Conservation (phyloP, 2,888 invertebrate species). For the Strigamia maritima region DNA sequence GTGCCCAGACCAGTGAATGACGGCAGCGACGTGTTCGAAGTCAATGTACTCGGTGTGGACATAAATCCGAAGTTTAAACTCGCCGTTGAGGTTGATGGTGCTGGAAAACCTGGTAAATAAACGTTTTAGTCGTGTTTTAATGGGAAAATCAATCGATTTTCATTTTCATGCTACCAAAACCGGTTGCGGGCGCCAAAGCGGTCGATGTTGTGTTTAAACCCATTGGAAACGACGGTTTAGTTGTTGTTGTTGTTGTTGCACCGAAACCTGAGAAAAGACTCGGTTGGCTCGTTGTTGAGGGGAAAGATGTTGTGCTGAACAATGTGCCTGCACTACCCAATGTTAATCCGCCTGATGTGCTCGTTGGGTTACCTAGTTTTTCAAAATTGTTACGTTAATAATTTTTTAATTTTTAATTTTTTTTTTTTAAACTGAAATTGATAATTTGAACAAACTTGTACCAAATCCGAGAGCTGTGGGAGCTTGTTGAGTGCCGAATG, state of each 20-base stretch:
- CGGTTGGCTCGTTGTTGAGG: constrained; percentile 3
- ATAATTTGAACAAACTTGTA: not conserved
- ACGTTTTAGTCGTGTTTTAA: not conserved
- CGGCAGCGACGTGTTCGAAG: not conserved
- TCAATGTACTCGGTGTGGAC: not conserved
- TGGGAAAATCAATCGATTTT: too few species aligned
- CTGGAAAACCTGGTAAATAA: not conserved
- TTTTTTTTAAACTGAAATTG: not conserved
- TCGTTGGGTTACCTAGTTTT: not conserved
- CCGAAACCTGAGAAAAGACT: constrained; percentile 3
- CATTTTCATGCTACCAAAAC: too few species aligned
- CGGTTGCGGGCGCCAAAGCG: not conserved
- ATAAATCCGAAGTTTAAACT: not conserved
- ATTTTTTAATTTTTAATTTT: not conserved
- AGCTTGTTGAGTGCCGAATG: too few species aligned
- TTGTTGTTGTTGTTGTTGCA: constrained; percentile 38
- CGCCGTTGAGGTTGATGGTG: not conserved
- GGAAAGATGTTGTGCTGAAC: constrained; percentile 42
- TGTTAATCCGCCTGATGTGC: constrained; percentile 36
- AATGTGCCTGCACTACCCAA: constrained; percentile 42
- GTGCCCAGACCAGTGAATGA: not conserved
- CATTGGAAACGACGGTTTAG: constrained; percentile 40
- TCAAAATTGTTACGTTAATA: not conserved
- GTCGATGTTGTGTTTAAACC: constrained; percentile 9
- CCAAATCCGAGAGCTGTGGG: too few species aligned